Conservation (phyloP, 1,140 invertebrate genomes). For the Drosophila mayri region DNA sequence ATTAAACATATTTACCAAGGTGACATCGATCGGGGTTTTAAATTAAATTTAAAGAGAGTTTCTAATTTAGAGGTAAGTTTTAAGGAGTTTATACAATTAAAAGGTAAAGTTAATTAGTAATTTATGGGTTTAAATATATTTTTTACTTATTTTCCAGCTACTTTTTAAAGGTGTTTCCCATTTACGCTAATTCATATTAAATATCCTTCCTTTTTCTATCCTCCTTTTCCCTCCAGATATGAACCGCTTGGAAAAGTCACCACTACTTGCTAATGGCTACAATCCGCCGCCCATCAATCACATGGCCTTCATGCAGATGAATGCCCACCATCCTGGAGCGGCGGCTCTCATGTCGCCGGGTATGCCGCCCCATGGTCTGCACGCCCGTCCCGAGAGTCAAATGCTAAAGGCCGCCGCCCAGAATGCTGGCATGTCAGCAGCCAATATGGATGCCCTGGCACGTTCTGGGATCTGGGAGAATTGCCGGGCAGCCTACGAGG, state of each 20-base stretch:
- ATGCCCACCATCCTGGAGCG: constrained; percentile 88
- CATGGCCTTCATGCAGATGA: constrained; percentile 95
- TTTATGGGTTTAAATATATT: neutral
- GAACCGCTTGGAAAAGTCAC: constrained; percentile 95
- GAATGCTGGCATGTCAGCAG: constrained; percentile 86
- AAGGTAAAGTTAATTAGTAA: too few species aligned
- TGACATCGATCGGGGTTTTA: constrained; percentile 1
- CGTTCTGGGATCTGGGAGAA: constrained; percentile 97
- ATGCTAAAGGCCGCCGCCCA: constrained; percentile 92
- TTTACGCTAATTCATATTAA: constrained; percentile 24
- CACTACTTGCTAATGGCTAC: constrained; percentile 96
- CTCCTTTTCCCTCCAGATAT: constrained; percentile 87
- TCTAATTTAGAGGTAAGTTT: neutral
- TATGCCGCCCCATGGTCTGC: constrained; percentile 92
- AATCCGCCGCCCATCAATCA: constrained; percentile 96
- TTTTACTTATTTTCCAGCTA: neutral
- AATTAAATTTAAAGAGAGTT: neutral
- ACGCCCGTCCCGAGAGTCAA: constrained; percentile 89
- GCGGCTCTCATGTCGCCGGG: constrained; percentile 94
- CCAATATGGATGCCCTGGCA: constrained; percentile 94
- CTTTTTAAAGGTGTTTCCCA: neutral
- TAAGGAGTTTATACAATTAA: neutral
- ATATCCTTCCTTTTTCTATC: constrained; percentile 71
- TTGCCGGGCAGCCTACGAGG: constrained; percentile 96
- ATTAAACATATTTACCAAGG: constrained; percentile 39